Evolutionary conservation across 2,888 invertebrate species (phyloP).

Genomic region (Amphipyra tragopoginis): DNA sequence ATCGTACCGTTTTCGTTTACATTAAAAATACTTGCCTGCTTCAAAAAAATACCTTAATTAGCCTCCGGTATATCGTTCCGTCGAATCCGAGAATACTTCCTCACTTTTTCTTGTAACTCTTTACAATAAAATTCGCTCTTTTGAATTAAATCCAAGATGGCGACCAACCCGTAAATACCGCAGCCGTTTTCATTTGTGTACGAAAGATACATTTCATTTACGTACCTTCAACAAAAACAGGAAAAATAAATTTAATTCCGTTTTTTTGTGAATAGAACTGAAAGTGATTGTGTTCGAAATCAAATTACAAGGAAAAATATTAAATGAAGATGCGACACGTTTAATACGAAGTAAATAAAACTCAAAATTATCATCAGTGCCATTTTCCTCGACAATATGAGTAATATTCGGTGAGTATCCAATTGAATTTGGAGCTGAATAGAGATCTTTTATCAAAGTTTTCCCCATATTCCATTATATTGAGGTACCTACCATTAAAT

Average conservation of each 20-base stretch:
- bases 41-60: too few relatives aligned
- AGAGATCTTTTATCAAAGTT: slow-evolving; percentile 35
- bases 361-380: slow-evolving; percentile 18
- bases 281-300: slow-evolving; percentile 15
- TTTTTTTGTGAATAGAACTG: slow-evolving; percentile 15
- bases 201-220: slow-evolving; percentile 14
- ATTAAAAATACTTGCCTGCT: too few relatives aligned
- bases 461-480: slow-evolving; percentile 13
- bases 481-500: slow-evolving; percentile 26
- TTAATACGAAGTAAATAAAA: slow-evolving; percentile 1
- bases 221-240: slow-evolving; percentile 1
- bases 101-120: too few relatives aligned
- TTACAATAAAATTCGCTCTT: too few relatives aligned
- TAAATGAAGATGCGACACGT: slow-evolving; percentile 7
- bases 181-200: slow-evolving; percentile 2
- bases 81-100: too few relatives aligned
- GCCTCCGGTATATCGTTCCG: too few relatives aligned
- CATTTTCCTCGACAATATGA: slow-evolving; percentile 31
- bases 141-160: neutral
- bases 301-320: slow-evolving; percentile 21
- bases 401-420: slow-evolving; percentile 13
- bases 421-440: slow-evolving; percentile 36
- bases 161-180: neutral
- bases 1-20: too few relatives aligned
- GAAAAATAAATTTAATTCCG: slow-evolving; percentile 4